A percentile compares a stretch with the other conserved stretches of the same genome.
phyloP scores from a whole-genome alignment of 2,797 vertebrate species.

The Squalus acanthias region DNA sequence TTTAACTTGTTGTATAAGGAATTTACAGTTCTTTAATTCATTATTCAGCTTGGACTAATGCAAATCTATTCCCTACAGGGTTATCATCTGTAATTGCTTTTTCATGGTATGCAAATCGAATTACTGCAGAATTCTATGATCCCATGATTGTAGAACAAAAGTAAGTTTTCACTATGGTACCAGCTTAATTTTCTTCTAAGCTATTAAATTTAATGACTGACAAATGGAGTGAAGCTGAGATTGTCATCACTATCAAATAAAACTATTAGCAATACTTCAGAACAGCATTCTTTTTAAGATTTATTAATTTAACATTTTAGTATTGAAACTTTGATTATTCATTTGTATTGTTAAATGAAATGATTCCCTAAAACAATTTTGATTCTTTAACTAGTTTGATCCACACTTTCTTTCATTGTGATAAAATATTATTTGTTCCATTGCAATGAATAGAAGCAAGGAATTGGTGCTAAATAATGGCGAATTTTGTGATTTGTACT shows the following conservation, averaged over 20 bases:
- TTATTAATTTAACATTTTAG: not conserved
- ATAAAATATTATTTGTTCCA: not conserved
- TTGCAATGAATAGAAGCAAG: not conserved
- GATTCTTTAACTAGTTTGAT: not conserved
- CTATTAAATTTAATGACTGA: not conserved
- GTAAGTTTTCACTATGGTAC: constrained; percentile 61
- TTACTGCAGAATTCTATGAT: constrained; percentile 91
- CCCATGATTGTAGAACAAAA: constrained; percentile 84
- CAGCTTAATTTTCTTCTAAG: not conserved
- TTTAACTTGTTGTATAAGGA: not conserved
- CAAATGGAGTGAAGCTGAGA: not conserved
- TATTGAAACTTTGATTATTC: not conserved
- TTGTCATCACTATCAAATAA: not conserved
- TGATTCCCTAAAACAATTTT: not conserved
- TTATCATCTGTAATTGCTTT: constrained; percentile 81
- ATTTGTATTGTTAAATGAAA: not conserved
- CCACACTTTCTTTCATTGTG: not conserved
- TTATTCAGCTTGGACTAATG: constrained; percentile 23
- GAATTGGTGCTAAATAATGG: not conserved
- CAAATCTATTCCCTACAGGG: constrained; percentile 60
- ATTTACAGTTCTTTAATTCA: not conserved
- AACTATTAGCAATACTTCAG: too few species aligned
- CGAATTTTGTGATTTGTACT: not conserved
- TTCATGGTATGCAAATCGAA: constrained; percentile 88
- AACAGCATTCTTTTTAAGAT: not conserved